Percentiles rank a stretch among this genome's conserved stretches.
These are phyloP conservation scores for Brachyistius frenatus DNA, from an alignment of 2,113 vertebrate genomes.

Conservation along the genomic window DNA sequence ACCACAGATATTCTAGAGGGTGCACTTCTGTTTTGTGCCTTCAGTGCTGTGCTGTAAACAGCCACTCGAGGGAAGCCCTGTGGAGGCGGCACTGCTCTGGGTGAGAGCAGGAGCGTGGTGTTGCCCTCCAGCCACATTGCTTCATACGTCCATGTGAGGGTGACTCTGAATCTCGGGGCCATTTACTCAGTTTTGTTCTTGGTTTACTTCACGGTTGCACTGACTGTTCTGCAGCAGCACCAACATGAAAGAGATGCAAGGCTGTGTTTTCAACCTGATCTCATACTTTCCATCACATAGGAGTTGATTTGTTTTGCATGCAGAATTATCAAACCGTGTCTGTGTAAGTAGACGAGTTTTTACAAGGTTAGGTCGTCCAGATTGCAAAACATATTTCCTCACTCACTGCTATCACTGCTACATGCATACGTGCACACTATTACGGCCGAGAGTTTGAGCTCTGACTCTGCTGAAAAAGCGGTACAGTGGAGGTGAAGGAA, in stretches of 20 bases:
- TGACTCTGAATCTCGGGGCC: slow-evolving; percentile 48
- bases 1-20: slow-evolving; percentile 24
- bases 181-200: slow-evolving; percentile 45
- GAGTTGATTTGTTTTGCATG: slow-evolving; percentile 25
- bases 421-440: neutral
- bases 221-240: slow-evolving; percentile 10
- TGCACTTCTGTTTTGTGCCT: slow-evolving; percentile 24
- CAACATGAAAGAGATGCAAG: slow-evolving; percentile 32
- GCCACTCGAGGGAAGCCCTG: slow-evolving; percentile 23
- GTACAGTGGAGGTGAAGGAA: neutral
- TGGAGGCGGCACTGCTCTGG: neutral
- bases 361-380: neutral
- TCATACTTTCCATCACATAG: neutral
- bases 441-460: neutral
- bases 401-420: neutral
- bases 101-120: neutral
- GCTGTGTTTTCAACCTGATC: slow-evolving; percentile 10
- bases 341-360: slow-evolving; percentile 4
- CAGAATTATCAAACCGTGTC: neutral
- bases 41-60: slow-evolving; percentile 27
- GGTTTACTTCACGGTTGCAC: slow-evolving; percentile 22
- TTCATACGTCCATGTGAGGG: slow-evolving; percentile 29
- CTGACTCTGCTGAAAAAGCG: neutral
- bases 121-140: slow-evolving; percentile 32
- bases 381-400: neutral